Evolutionary conservation across 64 coral and sea anemone species (phyloP), one percentile per base, ranked within the genome.

Genomic region (Montipora efflorescens): DNA sequence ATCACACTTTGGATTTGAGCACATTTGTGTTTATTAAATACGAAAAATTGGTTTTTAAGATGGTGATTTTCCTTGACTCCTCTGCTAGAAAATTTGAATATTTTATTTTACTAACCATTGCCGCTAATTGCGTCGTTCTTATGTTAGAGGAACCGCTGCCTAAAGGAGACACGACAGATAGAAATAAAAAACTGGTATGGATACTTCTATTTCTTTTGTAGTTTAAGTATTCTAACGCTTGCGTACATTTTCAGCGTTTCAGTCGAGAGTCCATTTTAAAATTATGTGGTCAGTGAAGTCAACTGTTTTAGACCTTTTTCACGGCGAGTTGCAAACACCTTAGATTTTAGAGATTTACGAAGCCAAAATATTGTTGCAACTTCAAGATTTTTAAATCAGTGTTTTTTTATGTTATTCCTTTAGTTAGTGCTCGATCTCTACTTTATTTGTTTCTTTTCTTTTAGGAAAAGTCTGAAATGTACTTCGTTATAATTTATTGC

Each of bases 71-170:
- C 90, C 95, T 96, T 96, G 74, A 96, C 98, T 83, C 46, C 47
- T 68, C 68, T 83, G 69, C 25, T 67, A 99, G 88, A 88, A 91
- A 87, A 48, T 99, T 99, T 93, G 98, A 99, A 90, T 96, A 96
- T 94, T 99, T 96, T 89, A 99, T 99, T 58, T 81, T 99, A 36
- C 86, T 99, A 57, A 99, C 95, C 12, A 99, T 99, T 52, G 98
- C 98, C 22, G 95, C 88, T 21, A 99, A 99, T 79, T 99, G 98
- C 59, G 93, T 99, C 20, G 98, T 99, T 15, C 82, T 99, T 75
- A 94, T 89, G 74, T 28, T 99, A 15, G 98, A 99, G 45, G 93
- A 90, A 20, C 98, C 98, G 16, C 90, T 96, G 6, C 98, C 98
- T 25, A 83, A 90, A 44, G 92, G 95, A 44, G 98, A 99, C 49